Conservation (phyloP, 2,797 vertebrate genomes). For the Hozukius guyotensis region DNA sequence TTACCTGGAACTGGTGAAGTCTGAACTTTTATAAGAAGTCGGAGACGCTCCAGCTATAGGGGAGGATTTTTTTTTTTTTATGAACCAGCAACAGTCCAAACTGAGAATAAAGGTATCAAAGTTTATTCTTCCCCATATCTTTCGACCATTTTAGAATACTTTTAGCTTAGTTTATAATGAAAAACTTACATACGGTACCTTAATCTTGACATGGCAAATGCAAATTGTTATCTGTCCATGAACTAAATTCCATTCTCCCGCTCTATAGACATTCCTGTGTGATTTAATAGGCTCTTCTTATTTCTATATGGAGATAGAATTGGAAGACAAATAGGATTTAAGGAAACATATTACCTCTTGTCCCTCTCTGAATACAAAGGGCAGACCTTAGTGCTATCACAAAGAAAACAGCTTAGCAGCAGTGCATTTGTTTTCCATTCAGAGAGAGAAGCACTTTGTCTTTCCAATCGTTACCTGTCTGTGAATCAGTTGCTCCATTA, state of each 20-base stretch:
- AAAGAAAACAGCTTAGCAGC: slow-evolving; percentile 86
- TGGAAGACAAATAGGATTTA: slow-evolving; percentile 83
- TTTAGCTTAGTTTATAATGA: slow-evolving; percentile 30
- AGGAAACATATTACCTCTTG: slow-evolving; percentile 82
- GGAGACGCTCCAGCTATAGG: not conserved
- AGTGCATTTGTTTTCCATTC: slow-evolving; percentile 85
- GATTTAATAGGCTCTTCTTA: slow-evolving; percentile 75
- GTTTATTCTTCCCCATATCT: slow-evolving; percentile 10
- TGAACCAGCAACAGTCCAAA: not conserved
- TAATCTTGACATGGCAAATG: slow-evolving; percentile 57
- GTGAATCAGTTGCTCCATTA: slow-evolving; percentile 98
- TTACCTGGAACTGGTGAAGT: not conserved
- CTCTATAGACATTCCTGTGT: slow-evolving; percentile 61
- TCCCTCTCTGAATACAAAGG: slow-evolving; percentile 84
- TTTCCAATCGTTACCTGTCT: slow-evolving; percentile 99
- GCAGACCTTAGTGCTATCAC: slow-evolving; percentile 81
- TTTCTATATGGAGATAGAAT: slow-evolving; percentile 78
- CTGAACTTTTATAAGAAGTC: not conserved
- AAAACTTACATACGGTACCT: slow-evolving; percentile 24
- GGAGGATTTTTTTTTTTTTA: not conserved
- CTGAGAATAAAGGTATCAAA: slow-evolving; percentile 13
- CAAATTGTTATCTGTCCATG: slow-evolving; percentile 59
- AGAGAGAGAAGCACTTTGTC: slow-evolving; percentile 91
- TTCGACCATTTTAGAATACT: slow-evolving; percentile 15
- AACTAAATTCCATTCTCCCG: slow-evolving; percentile 65